Conservation (phyloP, 2,888 invertebrate species). For the Aspidiotus destructor region DNA sequence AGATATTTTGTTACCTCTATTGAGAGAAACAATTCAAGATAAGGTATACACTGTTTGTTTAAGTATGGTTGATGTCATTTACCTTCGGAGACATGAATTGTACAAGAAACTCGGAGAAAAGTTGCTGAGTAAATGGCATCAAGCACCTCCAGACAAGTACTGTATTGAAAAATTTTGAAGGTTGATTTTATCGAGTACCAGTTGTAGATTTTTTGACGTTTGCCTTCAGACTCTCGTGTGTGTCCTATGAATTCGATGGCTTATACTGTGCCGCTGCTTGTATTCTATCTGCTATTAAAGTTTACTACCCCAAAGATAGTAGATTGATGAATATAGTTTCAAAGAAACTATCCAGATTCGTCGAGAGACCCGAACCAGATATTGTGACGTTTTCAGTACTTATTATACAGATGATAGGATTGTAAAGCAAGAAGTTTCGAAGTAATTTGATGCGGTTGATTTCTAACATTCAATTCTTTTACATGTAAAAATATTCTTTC, state of each 20-base stretch:
- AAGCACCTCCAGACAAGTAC: slow-evolving; percentile 23
- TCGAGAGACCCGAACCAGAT: slow-evolving; percentile 20
- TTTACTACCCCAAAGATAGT: slow-evolving; percentile 23
- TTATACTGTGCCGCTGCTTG: slow-evolving; percentile 22
- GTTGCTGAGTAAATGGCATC: slow-evolving; percentile 18
- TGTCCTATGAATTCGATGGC: slow-evolving; percentile 23
- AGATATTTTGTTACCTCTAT: slow-evolving; percentile 19
- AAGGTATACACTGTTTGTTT: slow-evolving; percentile 25
- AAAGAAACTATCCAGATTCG: slow-evolving; percentile 15
- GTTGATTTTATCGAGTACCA: not conserved
- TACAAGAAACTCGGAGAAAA: slow-evolving; percentile 21
- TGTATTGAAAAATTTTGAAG: not conserved
- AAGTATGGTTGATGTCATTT: slow-evolving; percentile 22
- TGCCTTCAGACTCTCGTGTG: slow-evolving; percentile 9
- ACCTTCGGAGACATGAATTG: slow-evolving; percentile 18
- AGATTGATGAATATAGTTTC: not conserved
- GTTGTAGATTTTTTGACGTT: not conserved
- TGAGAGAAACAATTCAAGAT: slow-evolving; percentile 21
- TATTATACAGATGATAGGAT: slow-evolving; percentile 21
- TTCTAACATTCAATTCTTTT: too few relatives aligned
- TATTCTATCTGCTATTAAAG: slow-evolving; percentile 17
- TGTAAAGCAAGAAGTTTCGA: not conserved
- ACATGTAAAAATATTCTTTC: too few relatives aligned
- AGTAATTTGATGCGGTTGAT: too few relatives aligned
- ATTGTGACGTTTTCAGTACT: slow-evolving; percentile 19